phyloP scores from a whole-genome alignment of 2,888 invertebrate species.

The Caprella mutica region DNA sequence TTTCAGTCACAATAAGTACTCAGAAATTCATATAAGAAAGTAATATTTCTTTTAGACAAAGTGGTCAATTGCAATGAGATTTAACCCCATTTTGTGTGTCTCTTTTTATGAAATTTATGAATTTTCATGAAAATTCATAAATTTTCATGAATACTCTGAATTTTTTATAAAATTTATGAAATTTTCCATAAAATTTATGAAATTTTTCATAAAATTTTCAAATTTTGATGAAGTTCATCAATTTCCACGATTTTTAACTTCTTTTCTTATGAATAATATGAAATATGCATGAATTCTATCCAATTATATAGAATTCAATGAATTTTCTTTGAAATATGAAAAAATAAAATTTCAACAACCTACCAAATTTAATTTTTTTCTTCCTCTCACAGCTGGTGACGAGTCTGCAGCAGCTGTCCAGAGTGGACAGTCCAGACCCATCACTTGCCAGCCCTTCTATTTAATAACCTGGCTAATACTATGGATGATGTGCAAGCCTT shows the following conservation, averaged over 20 bases:
- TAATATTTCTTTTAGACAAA: not conserved
- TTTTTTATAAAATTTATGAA: not conserved
- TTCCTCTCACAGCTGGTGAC: conserved; percentile 28
- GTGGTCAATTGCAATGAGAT: not conserved
- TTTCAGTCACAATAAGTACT: not conserved
- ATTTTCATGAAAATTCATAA: not conserved
- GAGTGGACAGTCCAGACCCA: too few species aligned
- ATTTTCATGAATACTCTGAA: not conserved
- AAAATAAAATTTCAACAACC: too few species aligned
- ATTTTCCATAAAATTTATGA: not conserved
- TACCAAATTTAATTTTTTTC: too few species aligned
- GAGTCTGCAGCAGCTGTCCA: conserved; percentile 29
- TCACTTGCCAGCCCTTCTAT: too few species aligned
- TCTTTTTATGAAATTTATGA: not conserved
- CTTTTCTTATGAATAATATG: too few species aligned
- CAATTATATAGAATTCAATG: too few species aligned
- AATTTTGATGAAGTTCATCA: too few species aligned
- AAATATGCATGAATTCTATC: too few species aligned
- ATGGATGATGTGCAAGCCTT: too few species aligned
- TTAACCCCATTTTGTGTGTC: not conserved
- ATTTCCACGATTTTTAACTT: too few species aligned
- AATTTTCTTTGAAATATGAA: too few species aligned
- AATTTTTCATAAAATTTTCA: not conserved
- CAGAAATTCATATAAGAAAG: not conserved
- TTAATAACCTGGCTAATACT: too few species aligned